Conservation (phyloP, 1,140 invertebrate genomes). For the Episyrphus balteatus region DNA sequence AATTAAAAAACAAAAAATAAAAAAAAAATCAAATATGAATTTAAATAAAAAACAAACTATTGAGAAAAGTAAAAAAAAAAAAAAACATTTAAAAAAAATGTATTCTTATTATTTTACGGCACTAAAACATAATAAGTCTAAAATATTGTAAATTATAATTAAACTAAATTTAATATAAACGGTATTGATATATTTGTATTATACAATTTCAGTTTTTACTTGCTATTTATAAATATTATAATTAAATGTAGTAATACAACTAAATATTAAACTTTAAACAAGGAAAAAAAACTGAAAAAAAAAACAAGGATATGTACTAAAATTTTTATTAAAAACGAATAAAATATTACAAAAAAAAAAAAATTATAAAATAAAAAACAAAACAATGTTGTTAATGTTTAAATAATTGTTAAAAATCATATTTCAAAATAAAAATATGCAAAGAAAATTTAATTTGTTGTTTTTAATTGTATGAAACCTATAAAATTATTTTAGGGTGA, state of each 20-base stretch:
- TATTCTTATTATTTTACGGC: slow-evolving; percentile 1
- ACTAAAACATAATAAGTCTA: slow-evolving; percentile 5
- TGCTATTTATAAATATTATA: slow-evolving; percentile 21
- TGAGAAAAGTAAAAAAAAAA: slow-evolving; percentile 14
- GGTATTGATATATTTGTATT: no score
- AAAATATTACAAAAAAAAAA: slow-evolving; percentile 1
- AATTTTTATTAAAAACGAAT: slow-evolving; percentile 3
- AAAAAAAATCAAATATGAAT: slow-evolving; percentile 17
- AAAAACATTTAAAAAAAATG: slow-evolving; percentile 10
- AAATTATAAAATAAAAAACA: slow-evolving; percentile 1
- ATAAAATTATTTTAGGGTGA: no score
- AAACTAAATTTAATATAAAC: no score
- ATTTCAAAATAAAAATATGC: slow-evolving; percentile 11
- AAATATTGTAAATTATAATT: slow-evolving; percentile 16
- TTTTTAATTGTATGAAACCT: no score
- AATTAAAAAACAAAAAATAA: slow-evolving; percentile 10
- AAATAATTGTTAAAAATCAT: slow-evolving; percentile 13
- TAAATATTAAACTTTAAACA: background rate
- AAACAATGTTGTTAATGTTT: slow-evolving; percentile 16
- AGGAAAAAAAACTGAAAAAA: background rate
- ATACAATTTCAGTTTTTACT: slow-evolving; percentile 24
- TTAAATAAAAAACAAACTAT: slow-evolving; percentile 17
- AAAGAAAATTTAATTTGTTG: slow-evolving; percentile 2
- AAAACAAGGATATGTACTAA: background rate
- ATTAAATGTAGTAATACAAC: slow-evolving; percentile 12